Evolutionary conservation across 2,113 vertebrate genomes (phyloP).

Genomic region (Holacanthus passer): DNA sequence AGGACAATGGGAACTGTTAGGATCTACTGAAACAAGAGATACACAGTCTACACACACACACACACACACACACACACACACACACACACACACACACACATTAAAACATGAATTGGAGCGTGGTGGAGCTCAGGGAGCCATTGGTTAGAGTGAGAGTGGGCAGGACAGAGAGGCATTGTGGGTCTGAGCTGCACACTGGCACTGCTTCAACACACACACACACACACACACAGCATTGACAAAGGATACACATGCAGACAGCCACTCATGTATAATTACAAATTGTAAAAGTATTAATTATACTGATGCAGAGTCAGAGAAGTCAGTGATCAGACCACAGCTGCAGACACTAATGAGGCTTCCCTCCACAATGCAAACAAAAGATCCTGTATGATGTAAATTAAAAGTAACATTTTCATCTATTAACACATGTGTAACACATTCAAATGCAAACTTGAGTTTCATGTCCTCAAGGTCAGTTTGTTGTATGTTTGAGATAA

Average conservation of each 20-base stretch:
- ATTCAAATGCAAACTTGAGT: too few species aligned
- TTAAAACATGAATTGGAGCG: slow-evolving; percentile 67
- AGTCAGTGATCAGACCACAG: background rate
- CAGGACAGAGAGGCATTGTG: slow-evolving; percentile 80
- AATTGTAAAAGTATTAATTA: slow-evolving; percentile 13
- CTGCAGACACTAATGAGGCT: slow-evolving; percentile 2
- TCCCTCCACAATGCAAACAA: too few species aligned
- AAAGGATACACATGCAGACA: slow-evolving; percentile 9
- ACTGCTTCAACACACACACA: slow-evolving; percentile 56
- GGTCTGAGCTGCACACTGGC: slow-evolving; percentile 76
- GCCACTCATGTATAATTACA: background rate
- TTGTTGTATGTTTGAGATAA: too few species aligned
- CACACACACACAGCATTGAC: background rate
- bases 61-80: slow-evolving; percentile 10
- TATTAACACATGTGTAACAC: background rate
- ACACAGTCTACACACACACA: slow-evolving; percentile 7
- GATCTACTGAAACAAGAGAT: slow-evolving; percentile 1
- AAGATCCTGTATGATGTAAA: background rate
- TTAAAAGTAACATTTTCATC: background rate
- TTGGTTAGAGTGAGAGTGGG: slow-evolving; percentile 53
- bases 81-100: slow-evolving; percentile 18
- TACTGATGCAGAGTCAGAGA: background rate
- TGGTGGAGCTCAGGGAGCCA: slow-evolving; percentile 60
- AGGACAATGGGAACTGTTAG: background rate
- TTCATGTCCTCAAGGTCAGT: too few species aligned